Evolutionary conservation across 2,797 vertebrate genomes (phyloP), one percentile per base, ranked within the genome.

Genomic region (Botia kubotai): DNA sequence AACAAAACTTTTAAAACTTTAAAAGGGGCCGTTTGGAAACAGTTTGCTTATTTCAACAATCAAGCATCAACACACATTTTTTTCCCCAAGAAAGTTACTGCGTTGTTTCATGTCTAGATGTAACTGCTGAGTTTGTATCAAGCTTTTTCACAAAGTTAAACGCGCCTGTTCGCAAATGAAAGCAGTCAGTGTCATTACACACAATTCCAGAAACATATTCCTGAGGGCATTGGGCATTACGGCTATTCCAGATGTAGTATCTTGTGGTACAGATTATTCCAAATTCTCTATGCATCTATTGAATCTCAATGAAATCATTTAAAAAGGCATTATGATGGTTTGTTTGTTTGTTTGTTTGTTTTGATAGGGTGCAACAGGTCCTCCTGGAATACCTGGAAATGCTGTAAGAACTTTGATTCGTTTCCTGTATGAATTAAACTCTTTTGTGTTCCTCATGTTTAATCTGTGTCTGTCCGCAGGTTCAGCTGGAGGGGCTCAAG

Each of bases 311-410:
- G 6, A 4, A 39, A 39, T 39, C 1, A 4, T 39, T 39, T 6
- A 39, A 39, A 39, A 39, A 39, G 39, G n/a, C 10, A 11, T 46
- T 46, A 46, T 46, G 43, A 62, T 29, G 13, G 57, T 60, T 62
- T 13, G 57, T 58, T 57, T 8, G 6, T 60, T 57, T 8, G 6
- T 60, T 62, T 62, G 57, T 60, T 60, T 26, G 12, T 23, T 58
- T 80, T 75, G 60, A 1, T 89, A 99, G 97, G 97, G 97, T 66
- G 96, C 95, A 57, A 79, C 85, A 87, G 96, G 96, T 60, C 92
- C 93, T 74, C 90, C 92, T 10, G 97, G 97, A 79, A 26, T 96
- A 80, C 96, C 96, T 52, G 96, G 96, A 60, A 91, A 92, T 83
- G 80, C 80, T 90, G 97, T 99, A 86, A 96, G 95, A 79, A 0